Evolutionary conservation across 1,140 invertebrate species (phyloP).

Genomic region (Ceratitis capitata): DNA sequence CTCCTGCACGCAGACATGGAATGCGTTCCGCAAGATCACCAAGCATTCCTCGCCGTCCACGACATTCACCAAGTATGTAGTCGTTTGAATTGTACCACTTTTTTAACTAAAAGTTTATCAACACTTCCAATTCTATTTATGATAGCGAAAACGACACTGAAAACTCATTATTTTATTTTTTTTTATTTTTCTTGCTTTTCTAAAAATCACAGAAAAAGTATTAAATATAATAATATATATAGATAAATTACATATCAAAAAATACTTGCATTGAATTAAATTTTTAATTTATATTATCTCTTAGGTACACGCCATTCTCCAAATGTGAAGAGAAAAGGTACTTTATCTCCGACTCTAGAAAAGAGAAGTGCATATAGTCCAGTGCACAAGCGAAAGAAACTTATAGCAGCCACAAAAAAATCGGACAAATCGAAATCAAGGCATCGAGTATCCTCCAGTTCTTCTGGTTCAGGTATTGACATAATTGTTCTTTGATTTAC

Average conservation of each 20-base stretch:
- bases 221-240: no score
- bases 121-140: no score
- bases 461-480: slow-evolving; percentile 67
- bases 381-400: slow-evolving; percentile 55
- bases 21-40: slow-evolving; percentile 51
- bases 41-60: slow-evolving; percentile 53
- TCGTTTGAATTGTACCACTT: no score
- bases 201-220: no score
- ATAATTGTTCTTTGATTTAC: not conserved
- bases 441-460: slow-evolving; percentile 57
- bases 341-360: slow-evolving; percentile 50
- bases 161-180: no score
- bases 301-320: slow-evolving; percentile 43
- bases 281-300: not conserved
- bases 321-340: slow-evolving; percentile 40
- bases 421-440: slow-evolving; percentile 48
- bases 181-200: no score
- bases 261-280: no score
- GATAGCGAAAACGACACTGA: no score
- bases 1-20: slow-evolving; percentile 49
- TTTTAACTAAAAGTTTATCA: no score
- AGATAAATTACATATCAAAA: no score
- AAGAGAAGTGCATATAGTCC: slow-evolving; percentile 57
- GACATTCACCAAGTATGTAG: slow-evolving; percentile 56
- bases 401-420: slow-evolving; percentile 53